Conservation (phyloP, 2,888 invertebrate species). For the Buathra laborator region DNA sequence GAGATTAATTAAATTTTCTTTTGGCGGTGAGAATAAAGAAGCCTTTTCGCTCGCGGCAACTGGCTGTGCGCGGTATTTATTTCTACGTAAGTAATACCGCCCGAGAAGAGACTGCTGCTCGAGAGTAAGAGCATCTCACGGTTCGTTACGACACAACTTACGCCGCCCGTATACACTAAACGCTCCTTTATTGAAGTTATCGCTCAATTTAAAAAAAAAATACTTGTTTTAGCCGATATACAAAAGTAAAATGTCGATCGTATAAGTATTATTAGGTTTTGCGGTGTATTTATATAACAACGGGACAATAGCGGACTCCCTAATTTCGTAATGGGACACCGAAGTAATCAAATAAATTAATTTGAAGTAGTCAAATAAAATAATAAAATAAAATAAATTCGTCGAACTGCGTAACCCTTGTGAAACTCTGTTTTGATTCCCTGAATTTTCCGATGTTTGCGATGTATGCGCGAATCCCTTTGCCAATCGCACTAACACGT, state of each 20-base stretch:
- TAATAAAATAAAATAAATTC: no score
- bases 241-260: conserved; percentile 18
- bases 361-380: no score
- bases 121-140: conserved; percentile 5
- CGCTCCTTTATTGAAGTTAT: background rate
- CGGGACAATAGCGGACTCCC: no score
- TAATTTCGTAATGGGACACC: no score
- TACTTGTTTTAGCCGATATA: background rate
- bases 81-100: conserved; percentile 16
- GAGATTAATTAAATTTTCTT: conserved; percentile 63
- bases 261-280: background rate
- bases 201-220: background rate
- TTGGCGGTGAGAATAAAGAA: conserved; percentile 37
- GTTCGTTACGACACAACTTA: background rate
- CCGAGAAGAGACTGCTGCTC: conserved; percentile 20
- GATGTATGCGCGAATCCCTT: background rate
- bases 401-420: no score
- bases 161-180: background rate
- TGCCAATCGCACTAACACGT: background rate
- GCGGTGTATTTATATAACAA: no score
- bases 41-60: background rate
- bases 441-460: no score
- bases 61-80: conserved; percentile 20
- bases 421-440: no score
- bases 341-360: no score